These are phyloP conservation scores for Spodoptera picta DNA, from an alignment of 2,888 invertebrate genomes.

Conservation along the genomic window DNA sequence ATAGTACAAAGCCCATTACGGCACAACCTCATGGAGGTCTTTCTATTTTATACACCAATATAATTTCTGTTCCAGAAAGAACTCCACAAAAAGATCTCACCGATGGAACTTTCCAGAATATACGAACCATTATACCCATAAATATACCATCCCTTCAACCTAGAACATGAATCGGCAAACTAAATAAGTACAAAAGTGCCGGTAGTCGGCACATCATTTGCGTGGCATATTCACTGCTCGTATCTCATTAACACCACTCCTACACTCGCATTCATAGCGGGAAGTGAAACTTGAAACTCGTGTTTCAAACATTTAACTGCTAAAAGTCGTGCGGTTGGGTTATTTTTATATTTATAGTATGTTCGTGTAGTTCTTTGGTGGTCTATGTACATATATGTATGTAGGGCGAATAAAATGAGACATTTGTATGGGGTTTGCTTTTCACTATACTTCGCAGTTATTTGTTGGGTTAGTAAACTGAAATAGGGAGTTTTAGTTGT, in stretches of 20 bases:
- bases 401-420: neutral
- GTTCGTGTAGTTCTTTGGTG: neutral
- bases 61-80: too few species aligned
- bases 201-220: conserved; percentile 45
- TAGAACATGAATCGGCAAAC: conserved; percentile 30
- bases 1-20: too few species aligned
- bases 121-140: neutral
- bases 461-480: too few species aligned
- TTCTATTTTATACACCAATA: too few species aligned
- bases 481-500: too few species aligned
- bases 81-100: too few species aligned
- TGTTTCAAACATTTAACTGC: conserved; percentile 42
- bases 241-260: conserved; percentile 53
- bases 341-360: conserved; percentile 12
- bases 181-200: conserved; percentile 34
- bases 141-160: conserved; percentile 16
- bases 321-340: conserved; percentile 15
- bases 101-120: too few species aligned
- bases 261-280: conserved; percentile 39
- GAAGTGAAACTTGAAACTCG: conserved; percentile 40
- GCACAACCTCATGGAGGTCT: too few species aligned
- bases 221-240: conserved; percentile 24
- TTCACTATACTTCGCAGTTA: too few species aligned
- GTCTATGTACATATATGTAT: neutral
- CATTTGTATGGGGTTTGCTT: too few species aligned